Percentiles rank a stretch among this genome's conserved stretches.
phyloP scores from a whole-genome alignment of 2,888 invertebrate genomes.

The Melipona bicolor region DNA sequence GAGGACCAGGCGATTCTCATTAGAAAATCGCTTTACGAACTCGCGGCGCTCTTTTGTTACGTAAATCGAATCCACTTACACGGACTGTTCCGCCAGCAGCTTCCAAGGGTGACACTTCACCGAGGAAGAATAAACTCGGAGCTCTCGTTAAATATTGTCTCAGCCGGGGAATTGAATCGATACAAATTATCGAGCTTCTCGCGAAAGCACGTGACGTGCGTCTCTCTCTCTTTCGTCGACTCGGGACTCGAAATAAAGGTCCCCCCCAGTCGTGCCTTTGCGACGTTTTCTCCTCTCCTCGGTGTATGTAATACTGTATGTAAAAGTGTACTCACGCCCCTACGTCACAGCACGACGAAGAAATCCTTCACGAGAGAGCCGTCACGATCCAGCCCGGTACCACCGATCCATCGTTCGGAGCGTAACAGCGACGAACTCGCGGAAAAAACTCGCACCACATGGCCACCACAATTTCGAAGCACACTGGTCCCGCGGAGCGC shows the following conservation, averaged over 20 bases:
- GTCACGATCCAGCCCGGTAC: not conserved
- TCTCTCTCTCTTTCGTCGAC: not conserved
- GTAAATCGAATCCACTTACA: conserved; percentile 65
- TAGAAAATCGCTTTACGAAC: conserved; percentile 26
- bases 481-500: not conserved
- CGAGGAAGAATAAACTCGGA: not conserved
- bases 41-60: conserved; percentile 65
- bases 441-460: conserved; percentile 24
- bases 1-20: not conserved
- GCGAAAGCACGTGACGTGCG: not conserved
- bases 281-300: not conserved
- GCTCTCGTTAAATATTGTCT: conserved; percentile 22
- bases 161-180: not conserved
- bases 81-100: conserved; percentile 5
- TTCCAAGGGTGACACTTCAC: not conserved
- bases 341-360: too few species aligned
- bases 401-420: not conserved
- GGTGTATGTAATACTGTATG: not conserved
- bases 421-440: not conserved
- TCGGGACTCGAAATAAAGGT: too few species aligned
- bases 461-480: conserved; percentile 10
- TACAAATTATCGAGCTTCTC: conserved; percentile 3
- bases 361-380: not conserved
- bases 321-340: not conserved
- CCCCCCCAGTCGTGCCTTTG: not conserved